Evolutionary conservation across 2,888 invertebrate genomes (phyloP).

Genomic region (Scaptomyza polygonia): DNA sequence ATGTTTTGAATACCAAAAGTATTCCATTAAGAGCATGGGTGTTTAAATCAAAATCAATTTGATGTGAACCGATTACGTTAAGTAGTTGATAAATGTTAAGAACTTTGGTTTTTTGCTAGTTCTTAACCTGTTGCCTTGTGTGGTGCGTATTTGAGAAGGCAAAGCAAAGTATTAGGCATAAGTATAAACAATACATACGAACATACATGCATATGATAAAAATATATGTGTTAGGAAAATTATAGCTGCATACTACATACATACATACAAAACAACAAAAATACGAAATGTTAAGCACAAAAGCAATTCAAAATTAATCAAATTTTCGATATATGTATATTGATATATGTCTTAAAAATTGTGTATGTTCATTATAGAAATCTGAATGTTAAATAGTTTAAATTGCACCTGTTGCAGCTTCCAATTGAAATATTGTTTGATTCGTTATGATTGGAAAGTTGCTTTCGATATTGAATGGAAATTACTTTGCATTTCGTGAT

Average conservation of each 20-base stretch:
- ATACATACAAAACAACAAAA: background rate
- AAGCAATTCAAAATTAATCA: constrained; percentile 46
- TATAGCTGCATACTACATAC: constrained; percentile 35
- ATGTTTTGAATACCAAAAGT: constrained; percentile 9
- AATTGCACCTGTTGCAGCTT: constrained; percentile 41
- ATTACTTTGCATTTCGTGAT: constrained; percentile 50
- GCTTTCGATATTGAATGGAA: constrained; percentile 29
- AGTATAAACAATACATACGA: constrained; percentile 60
- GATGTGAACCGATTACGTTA: constrained; percentile 70
- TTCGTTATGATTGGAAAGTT: background rate
- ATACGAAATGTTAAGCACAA: constrained; percentile 16
- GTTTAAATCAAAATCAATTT: constrained; percentile 34
- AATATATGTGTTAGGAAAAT: constrained; percentile 58
- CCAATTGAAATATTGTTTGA: constrained; percentile 35
- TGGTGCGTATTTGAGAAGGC: constrained; percentile 44
- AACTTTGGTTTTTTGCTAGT: constrained; percentile 67
- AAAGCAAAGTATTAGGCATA: constrained; percentile 73
- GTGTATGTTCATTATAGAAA: constrained; percentile 26
- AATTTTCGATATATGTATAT: constrained; percentile 3
- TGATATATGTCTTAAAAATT: background rate
- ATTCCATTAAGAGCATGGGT: constrained; percentile 1
- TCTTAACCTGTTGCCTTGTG: constrained; percentile 57
- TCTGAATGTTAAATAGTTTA: constrained; percentile 53
- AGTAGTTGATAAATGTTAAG: constrained; percentile 57
- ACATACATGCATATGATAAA: constrained; percentile 50